These are phyloP conservation scores for Geopemphigus sp. DNA, from an alignment of 1,140 invertebrate genomes.

Conservation along the genomic window DNA sequence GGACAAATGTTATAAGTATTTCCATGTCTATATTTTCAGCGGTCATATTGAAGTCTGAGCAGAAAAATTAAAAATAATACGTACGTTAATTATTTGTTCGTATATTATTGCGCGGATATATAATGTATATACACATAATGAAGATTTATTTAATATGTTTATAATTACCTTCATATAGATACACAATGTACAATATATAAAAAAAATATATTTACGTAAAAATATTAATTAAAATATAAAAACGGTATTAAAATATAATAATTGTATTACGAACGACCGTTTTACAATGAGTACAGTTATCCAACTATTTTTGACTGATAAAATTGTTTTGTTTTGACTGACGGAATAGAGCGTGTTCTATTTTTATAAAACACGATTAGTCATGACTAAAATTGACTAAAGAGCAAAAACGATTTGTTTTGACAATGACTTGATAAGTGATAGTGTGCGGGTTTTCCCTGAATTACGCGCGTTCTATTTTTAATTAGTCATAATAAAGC, in stretches of 20 bases:
- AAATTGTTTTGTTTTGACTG: conserved; percentile 6
- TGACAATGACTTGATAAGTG: too few relatives aligned
- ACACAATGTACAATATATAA: too few relatives aligned
- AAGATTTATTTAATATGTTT: background rate
- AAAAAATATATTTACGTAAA: too few relatives aligned
- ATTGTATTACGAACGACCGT: background rate
- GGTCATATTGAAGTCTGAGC: background rate
- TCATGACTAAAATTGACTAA: background rate
- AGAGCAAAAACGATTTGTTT: too few relatives aligned
- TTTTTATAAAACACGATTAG: background rate
- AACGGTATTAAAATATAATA: too few relatives aligned
- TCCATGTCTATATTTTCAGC: background rate
- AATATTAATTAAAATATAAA: background rate
- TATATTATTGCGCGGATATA: background rate
- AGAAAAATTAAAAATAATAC: background rate
- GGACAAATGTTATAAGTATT: background rate
- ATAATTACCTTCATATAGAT: conserved; percentile 2
- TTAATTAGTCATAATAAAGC: too few relatives aligned
- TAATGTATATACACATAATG: background rate
- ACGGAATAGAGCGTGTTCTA: background rate
- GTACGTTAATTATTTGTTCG: background rate
- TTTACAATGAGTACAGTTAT: background rate
- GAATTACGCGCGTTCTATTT: too few relatives aligned
- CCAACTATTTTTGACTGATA: background rate
- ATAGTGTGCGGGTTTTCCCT: too few relatives aligned